Conservation (phyloP, 2,797 vertebrate species). For the Threskiornis aethiopicus region DNA sequence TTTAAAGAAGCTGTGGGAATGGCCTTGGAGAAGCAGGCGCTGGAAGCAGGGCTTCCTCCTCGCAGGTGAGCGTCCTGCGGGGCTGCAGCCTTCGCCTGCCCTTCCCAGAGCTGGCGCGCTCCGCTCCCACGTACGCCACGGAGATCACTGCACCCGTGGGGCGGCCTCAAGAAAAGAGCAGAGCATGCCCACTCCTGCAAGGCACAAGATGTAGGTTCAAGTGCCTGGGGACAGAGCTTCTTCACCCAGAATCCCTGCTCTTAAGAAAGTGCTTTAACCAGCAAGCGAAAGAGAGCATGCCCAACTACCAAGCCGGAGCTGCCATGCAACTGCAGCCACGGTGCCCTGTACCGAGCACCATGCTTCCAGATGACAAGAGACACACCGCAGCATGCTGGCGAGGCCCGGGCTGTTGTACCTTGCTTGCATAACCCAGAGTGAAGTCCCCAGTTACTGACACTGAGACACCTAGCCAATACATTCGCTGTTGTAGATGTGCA, state of each 20-base stretch:
- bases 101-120: too few relatives aligned
- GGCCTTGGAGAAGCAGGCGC: not conserved
- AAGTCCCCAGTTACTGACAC: not conserved
- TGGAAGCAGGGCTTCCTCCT: not conserved
- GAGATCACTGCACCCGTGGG: not conserved
- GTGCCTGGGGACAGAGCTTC: not conserved
- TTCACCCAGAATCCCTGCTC: not conserved
- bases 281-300: too few relatives aligned
- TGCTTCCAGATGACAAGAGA: fast-evolving
- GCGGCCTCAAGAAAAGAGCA: fast-evolving
- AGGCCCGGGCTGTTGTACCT: fast-evolving
- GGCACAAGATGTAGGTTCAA: not conserved
- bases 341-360: fast-evolving
- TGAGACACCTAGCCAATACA: not conserved
- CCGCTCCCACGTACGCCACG: not conserved
- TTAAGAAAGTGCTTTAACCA: not conserved
- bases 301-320: not conserved
- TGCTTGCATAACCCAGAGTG: not conserved
- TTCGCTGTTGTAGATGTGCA: fast-evolving
- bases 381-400: not conserved
- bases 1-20: not conserved
- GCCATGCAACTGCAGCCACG: fast-evolving
- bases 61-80: fast-evolving
- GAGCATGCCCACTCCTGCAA: not conserved
- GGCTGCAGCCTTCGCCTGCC: not conserved